These are phyloP conservation scores for Abrostola tripartita DNA, from an alignment of 2,888 invertebrate genomes.

Conservation along the genomic window DNA sequence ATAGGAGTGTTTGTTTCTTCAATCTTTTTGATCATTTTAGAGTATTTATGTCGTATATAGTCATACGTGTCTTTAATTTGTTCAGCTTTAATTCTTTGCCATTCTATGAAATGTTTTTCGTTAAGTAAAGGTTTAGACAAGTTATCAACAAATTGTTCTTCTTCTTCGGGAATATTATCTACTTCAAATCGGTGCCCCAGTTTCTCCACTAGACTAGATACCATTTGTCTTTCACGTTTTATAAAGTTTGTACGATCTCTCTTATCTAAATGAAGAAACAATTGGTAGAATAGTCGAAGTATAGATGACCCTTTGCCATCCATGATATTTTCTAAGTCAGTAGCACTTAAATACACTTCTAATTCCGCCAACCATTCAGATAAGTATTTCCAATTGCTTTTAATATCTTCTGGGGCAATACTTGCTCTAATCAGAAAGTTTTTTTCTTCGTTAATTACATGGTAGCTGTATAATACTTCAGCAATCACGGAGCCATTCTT, in stretches of 20 bases:
- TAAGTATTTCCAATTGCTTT: constrained; percentile 86
- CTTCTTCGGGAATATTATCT: constrained; percentile 69
- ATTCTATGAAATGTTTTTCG: constrained; percentile 86
- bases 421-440: constrained; percentile 80
- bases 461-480: constrained; percentile 87
- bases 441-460: constrained; percentile 88
- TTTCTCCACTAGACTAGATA: constrained; percentile 78
- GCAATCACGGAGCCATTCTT: constrained; percentile 89
- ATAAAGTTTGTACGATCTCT: constrained; percentile 88
- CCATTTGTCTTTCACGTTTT: constrained; percentile 81
- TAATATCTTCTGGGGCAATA: constrained; percentile 75
- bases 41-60: constrained; percentile 78
- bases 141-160: constrained; percentile 75
- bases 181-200: constrained; percentile 76
- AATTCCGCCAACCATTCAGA: constrained; percentile 85
- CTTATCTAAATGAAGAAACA: constrained; percentile 89
- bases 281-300: constrained; percentile 88
- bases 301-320: constrained; percentile 84
- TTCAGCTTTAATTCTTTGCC: constrained; percentile 87
- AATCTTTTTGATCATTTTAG: constrained; percentile 74
- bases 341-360: constrained; percentile 79
- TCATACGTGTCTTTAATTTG: constrained; percentile 80
- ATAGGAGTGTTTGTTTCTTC: constrained; percentile 68
- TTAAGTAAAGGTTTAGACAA: constrained; percentile 81
- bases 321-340: constrained; percentile 83